Conservation (phyloP, 2,113 vertebrate species). For the Prunella himalayana region DNA sequence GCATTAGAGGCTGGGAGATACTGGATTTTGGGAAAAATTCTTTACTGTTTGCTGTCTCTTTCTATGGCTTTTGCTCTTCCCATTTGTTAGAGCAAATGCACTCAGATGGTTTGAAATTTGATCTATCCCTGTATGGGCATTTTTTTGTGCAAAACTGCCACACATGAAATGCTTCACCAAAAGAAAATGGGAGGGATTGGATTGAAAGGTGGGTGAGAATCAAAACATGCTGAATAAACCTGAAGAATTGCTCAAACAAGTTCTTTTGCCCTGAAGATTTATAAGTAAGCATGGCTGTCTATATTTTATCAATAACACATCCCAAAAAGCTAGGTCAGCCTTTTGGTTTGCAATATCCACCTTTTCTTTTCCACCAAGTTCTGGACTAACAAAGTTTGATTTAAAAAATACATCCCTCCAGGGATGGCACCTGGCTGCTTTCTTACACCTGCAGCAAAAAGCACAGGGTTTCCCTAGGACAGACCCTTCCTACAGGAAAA, state of each 20-base stretch:
- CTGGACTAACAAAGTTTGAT: background rate
- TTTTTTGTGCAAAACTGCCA: background rate
- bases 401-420: background rate
- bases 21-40: accelerated
- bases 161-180: background rate
- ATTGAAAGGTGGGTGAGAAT: background rate
- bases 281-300: background rate
- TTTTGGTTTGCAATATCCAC: background rate
- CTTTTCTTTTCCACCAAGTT: background rate
- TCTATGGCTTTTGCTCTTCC: background rate
- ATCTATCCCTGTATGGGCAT: background rate
- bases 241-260: background rate
- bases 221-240: background rate
- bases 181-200: background rate
- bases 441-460: background rate
- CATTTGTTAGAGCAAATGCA: background rate
- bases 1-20: background rate
- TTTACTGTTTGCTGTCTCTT: background rate
- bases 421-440: background rate
- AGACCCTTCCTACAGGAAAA: background rate
- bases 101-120: background rate
- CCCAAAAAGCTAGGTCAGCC: background rate
- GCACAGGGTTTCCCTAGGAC: background rate
- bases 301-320: background rate
- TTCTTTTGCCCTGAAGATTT: background rate